Base-by-base conservation (phyloP, 1,140 invertebrate genomes). In the Drosophila simulans region DNA sequence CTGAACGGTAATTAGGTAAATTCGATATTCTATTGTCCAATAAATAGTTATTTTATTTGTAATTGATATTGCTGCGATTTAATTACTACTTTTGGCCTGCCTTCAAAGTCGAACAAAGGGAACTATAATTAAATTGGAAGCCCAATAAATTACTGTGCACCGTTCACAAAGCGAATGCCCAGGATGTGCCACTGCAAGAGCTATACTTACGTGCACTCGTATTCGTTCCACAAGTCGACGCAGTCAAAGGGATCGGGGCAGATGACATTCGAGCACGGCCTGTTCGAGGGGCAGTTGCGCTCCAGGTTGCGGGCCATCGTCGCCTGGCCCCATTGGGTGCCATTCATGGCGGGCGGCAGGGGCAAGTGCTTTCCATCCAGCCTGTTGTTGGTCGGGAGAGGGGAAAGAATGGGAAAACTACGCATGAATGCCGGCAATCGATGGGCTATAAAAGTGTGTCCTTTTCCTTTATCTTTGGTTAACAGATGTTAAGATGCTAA, bases 331-430 rank as follows among this genome's bases (percentile, higher is more conserved):
- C 95, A 95, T 86, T 95, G 95, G 10, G 94, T 94, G 20, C 94
- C 93, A 65, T 94, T 95, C 75, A 94, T 93, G 77, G 95, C 94
- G 31, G 94, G 94, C 27, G 94, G 94, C 35, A 94, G 69, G 0
- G 95, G 95, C 62, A 96, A 90, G 88, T 95, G 94, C 56, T 94
- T 94, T 27, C 94, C 94, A 88, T 96, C 95, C 56, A 95, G 91
- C 57, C 95, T 92, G 55, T 37, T 34, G 45, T 35, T 37, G 43
- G 35, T 39, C 45, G 93, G 93, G 94, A 69, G 39, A 69, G 53
- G 42, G n/a, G 17, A 53, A 17, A n/a, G 25, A 39, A 39, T 39
- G 37, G 46, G 48, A 22, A 58, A 59, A 57, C 39, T 70, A 48
- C 54, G 66, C 68, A 58, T 55, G 60, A 45, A 10, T 63, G 20